These are phyloP conservation scores for Daktulosphaira vitifoliae DNA, from an alignment of 1,140 invertebrate species.

Conservation along the genomic window DNA sequence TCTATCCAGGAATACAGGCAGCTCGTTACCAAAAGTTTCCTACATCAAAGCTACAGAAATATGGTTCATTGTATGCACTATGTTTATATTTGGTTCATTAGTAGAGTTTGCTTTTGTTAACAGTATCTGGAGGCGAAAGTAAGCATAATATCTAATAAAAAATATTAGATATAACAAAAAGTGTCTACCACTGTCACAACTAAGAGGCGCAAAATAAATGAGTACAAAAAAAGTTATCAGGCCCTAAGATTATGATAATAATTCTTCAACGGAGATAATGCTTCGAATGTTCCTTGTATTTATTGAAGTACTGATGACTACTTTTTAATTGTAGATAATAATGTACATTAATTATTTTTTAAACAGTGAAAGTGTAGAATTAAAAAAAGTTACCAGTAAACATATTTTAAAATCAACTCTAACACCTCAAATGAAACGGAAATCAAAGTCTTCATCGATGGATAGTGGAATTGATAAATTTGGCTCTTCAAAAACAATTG, in stretches of 20 bases:
- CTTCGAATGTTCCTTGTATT: neutral
- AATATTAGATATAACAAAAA: neutral
- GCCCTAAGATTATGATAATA: no score
- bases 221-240: no score
- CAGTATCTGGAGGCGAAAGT: conserved; percentile 75
- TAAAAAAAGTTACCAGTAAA: conserved; percentile 74
- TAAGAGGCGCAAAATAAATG: no score
- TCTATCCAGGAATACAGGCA: conserved; percentile 68
- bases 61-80: conserved; percentile 77
- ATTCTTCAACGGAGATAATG: no score
- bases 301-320: no score
- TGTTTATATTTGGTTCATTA: conserved; percentile 74
- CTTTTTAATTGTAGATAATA: neutral
- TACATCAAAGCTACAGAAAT: conserved; percentile 86
- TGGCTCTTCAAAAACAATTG: neutral
- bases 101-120: conserved; percentile 86
- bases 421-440: conserved; percentile 62
- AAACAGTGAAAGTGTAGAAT: conserved; percentile 62
- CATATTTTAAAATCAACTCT: conserved; percentile 73
- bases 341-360: neutral
- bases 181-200: neutral
- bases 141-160: conserved; percentile 31
- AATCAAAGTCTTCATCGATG: conserved; percentile 15
- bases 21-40: conserved; percentile 76
- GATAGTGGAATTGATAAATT: conserved; percentile 8